phyloP scores from a whole-genome alignment of 2,888 invertebrate species.

The Mythimna pallens region DNA sequence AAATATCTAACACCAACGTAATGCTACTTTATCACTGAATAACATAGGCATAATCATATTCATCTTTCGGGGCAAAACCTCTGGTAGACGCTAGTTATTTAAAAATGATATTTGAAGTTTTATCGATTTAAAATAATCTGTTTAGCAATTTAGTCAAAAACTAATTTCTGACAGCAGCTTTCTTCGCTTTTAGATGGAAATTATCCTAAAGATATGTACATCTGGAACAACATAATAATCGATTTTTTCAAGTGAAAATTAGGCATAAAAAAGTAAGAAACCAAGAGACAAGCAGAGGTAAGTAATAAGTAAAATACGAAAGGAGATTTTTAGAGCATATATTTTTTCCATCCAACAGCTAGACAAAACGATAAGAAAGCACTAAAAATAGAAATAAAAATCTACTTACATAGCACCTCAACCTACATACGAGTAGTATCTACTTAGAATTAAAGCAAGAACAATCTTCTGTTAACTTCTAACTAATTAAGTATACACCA shows the following conservation, averaged over 20 bases:
- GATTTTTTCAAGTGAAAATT: not conserved
- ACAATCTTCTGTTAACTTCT: conserved; percentile 50
- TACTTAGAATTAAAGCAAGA: conserved; percentile 10
- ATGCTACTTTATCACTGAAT: too few species aligned
- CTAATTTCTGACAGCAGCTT: not conserved
- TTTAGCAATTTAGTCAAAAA: not conserved
- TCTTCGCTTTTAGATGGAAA: not conserved
- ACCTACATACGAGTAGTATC: not conserved
- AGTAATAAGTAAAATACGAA: not conserved
- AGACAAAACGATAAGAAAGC: not conserved
- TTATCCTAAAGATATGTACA: not conserved
- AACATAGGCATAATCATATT: too few species aligned
- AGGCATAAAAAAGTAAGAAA: not conserved
- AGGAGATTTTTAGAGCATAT: not conserved
- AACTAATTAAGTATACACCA: conserved; percentile 67
- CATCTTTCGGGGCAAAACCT: too few species aligned
- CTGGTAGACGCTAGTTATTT: not conserved
- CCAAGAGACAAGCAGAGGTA: not conserved
- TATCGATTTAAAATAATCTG: not conserved
- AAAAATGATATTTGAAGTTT: not conserved
- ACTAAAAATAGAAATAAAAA: not conserved
- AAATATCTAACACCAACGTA: too few species aligned
- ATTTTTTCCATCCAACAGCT: not conserved
- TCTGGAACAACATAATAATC: not conserved
- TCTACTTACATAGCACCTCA: not conserved